Conservation (phyloP, 1,140 invertebrate genomes). For the Pseudomyrmex pallidus region DNA sequence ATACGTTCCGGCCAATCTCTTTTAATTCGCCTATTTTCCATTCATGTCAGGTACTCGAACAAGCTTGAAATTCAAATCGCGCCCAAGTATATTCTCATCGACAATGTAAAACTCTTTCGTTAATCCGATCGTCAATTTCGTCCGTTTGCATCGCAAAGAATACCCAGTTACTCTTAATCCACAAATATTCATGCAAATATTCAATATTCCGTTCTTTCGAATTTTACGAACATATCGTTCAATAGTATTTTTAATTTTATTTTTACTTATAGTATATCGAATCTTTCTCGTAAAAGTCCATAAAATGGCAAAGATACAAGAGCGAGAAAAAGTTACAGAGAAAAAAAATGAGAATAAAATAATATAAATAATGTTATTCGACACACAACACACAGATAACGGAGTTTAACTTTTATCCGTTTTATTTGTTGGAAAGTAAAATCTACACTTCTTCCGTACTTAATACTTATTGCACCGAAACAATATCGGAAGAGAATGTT, state of each 20-base stretch:
- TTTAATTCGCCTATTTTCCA: conserved; percentile 61
- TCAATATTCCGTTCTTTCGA: background rate
- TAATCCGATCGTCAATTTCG: conserved; percentile 53
- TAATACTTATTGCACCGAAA: conserved; percentile 39
- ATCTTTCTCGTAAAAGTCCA: too few relatives aligned
- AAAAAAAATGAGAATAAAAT: background rate
- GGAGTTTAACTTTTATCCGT: background rate
- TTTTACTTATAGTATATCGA: background rate
- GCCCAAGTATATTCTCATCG: conserved; percentile 56
- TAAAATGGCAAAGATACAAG: background rate
- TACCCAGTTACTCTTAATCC: conserved; percentile 33
- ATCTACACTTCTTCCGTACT: background rate
- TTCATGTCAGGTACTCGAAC: conserved; percentile 48
- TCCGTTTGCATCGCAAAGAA: conserved; percentile 43
- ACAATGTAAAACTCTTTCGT: conserved; percentile 50
- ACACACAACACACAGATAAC: background rate
- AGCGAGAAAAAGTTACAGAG: background rate
- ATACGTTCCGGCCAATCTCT: conserved; percentile 36
- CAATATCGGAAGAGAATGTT: conserved; percentile 16
- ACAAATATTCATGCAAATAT: conserved; percentile 11
- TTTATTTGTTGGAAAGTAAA: conserved; percentile 9
- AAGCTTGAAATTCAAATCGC: conserved; percentile 55
- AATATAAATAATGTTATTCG: background rate
- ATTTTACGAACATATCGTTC: background rate
- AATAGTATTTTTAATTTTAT: background rate